Conservation (phyloP, 2,797 vertebrate species). For the Meriones psammophilus region DNA sequence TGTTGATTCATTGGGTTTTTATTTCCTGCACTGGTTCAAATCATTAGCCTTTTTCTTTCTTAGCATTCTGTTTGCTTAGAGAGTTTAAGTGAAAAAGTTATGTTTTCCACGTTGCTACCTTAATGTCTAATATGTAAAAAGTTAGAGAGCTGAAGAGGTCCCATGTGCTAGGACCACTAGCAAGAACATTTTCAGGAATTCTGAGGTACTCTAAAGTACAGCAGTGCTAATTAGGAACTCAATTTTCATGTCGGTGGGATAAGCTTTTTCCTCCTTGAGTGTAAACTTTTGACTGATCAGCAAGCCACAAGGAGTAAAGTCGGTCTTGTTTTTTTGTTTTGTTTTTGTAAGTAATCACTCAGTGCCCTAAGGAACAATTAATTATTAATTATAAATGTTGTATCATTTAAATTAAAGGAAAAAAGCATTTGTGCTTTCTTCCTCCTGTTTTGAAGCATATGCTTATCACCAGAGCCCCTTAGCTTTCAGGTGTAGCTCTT, state of each 20-base stretch:
- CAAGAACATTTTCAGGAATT: not conserved
- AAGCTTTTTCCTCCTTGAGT: constrained; percentile 63
- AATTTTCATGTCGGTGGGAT: constrained; percentile 42
- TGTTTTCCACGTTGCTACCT: not conserved
- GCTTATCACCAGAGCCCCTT: not conserved
- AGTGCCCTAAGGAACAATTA: constrained; percentile 30
- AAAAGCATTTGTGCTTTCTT: not conserved
- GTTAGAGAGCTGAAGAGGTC: not conserved
- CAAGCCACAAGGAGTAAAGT: not conserved
- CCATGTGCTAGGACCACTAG: no score
- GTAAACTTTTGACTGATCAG: constrained; percentile 56
- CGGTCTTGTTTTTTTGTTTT: not conserved
- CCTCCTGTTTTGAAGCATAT: not conserved
- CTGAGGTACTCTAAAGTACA: not conserved
- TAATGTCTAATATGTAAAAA: not conserved
- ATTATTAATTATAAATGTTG: constrained; percentile 62
- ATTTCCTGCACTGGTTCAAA: not conserved
- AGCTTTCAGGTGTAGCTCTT: constrained; percentile 31
- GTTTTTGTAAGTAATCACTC: not conserved
- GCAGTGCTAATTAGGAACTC: constrained; percentile 27
- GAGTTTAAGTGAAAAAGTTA: not conserved
- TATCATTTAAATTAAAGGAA: constrained; percentile 65
- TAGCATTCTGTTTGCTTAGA: not conserved
- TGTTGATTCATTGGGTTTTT: not conserved
- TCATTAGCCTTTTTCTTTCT: constrained; percentile 29